Evolutionary conservation across 2,888 invertebrate genomes (phyloP).

Genomic region (Lycaena phlaeas): DNA sequence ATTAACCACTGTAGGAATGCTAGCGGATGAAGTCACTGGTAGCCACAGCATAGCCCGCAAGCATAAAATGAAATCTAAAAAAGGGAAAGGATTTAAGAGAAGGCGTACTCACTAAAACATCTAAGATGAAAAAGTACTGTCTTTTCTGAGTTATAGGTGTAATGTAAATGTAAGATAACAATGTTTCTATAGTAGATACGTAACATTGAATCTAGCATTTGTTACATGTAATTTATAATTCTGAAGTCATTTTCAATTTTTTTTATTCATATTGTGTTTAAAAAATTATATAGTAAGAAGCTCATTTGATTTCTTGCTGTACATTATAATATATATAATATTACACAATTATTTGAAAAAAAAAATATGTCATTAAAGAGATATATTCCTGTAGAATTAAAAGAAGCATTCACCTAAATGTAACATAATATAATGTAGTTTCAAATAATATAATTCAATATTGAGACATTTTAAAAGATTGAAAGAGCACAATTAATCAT

Average conservation of each 20-base stretch:
- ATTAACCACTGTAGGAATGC: slow-evolving; percentile 80
- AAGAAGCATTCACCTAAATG: no score
- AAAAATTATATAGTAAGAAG: neutral
- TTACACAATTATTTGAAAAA: no score
- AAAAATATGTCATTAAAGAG: no score
- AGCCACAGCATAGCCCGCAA: slow-evolving; percentile 47
- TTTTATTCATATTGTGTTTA: neutral
- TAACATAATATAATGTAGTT: neutral
- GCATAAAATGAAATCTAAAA: slow-evolving; percentile 63
- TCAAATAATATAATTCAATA: neutral
- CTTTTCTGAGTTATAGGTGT: neutral
- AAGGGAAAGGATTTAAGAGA: slow-evolving; percentile 67
- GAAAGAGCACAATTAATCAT: neutral
- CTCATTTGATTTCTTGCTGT: no score
- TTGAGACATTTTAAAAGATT: neutral
- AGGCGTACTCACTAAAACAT: slow-evolving; percentile 51
- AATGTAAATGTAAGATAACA: neutral
- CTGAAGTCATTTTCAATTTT: neutral
- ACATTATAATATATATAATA: no score
- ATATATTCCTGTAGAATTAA: no score
- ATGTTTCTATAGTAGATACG: neutral
- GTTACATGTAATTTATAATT: slow-evolving; percentile 2
- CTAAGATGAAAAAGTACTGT: neutral
- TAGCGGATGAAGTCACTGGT: slow-evolving; percentile 87
- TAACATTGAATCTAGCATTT: slow-evolving; percentile 1